phyloP scores from a whole-genome alignment of 2,797 vertebrate genomes.

The Danio jaintianensis region DNA sequence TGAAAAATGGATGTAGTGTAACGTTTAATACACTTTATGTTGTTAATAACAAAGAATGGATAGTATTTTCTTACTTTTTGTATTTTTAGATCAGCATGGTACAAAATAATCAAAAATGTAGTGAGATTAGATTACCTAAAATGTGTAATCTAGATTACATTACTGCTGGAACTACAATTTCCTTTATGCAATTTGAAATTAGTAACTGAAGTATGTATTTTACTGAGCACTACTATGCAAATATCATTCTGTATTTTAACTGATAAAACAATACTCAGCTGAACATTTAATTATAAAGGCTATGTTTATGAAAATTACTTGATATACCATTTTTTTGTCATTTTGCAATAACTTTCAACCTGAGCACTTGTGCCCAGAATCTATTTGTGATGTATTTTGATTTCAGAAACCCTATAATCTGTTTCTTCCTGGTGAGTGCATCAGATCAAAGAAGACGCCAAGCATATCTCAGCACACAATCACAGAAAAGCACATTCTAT shows the following conservation, averaged over 20 bases:
- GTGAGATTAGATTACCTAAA: too few relatives aligned
- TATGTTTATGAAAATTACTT: slow-evolving; percentile 44
- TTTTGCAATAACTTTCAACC: slow-evolving; percentile 67
- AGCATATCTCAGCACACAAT: slow-evolving; percentile 73
- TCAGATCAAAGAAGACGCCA: slow-evolving; percentile 75
- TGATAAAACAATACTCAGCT: slow-evolving; percentile 52
- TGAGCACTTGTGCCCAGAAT: slow-evolving; percentile 63
- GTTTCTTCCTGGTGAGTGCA: slow-evolving; percentile 72
- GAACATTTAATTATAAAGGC: slow-evolving; percentile 61
- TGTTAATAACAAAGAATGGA: too few relatives aligned
- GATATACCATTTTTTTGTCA: slow-evolving; percentile 50
- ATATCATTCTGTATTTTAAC: neutral
- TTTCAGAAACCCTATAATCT: slow-evolving; percentile 76
- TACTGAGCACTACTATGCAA: too few relatives aligned
- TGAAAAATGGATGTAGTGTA: too few relatives aligned
- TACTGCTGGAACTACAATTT: too few relatives aligned
- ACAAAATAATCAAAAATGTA: too few relatives aligned
- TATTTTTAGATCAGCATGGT: too few relatives aligned
- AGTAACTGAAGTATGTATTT: too few relatives aligned
- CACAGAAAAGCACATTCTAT: slow-evolving; percentile 71
- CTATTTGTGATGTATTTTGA: slow-evolving; percentile 72
- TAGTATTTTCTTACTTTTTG: too few relatives aligned
- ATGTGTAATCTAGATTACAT: too few relatives aligned
- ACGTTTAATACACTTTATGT: too few relatives aligned
- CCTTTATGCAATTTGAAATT: too few relatives aligned